phyloP scores from a whole-genome alignment of 2,888 invertebrate species.

The Ectemnius continuus region DNA sequence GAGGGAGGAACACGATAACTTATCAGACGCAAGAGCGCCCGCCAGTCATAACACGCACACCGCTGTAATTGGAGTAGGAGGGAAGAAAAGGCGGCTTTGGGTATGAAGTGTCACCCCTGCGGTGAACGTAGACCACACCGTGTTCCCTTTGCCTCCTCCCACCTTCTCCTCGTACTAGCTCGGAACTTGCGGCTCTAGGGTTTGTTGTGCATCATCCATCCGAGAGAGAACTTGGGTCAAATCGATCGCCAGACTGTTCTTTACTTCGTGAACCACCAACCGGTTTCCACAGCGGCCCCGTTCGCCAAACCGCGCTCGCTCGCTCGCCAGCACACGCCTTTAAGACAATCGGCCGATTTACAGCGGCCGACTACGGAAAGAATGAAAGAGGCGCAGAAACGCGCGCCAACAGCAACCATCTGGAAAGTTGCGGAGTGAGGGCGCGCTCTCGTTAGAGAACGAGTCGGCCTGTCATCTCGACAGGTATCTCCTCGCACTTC shows the following conservation, averaged over 20 bases:
- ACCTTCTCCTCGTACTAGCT: not conserved
- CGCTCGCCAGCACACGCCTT: not conserved
- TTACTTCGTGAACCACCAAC: conserved; percentile 39
- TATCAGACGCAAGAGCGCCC: too few species aligned
- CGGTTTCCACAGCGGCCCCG: conserved; percentile 49
- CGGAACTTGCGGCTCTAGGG: not conserved
- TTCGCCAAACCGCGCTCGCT: conserved; percentile 28
- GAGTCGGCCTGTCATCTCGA: too few species aligned
- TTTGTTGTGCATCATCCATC: conserved; percentile 36
- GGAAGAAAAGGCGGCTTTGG: not conserved
- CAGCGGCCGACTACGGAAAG: conserved; percentile 31
- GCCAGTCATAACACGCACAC: too few species aligned
- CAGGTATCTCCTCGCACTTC: too few species aligned
- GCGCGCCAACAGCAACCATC: too few species aligned
- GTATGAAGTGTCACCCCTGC: not conserved
- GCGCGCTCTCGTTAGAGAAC: too few species aligned
- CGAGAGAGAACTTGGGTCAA: conserved; percentile 49
- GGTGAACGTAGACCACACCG: not conserved
- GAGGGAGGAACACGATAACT: too few species aligned
- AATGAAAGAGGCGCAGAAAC: conserved; percentile 12
- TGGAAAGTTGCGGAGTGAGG: too few species aligned
- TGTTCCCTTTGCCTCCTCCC: not conserved
- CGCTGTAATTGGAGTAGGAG: not conserved
- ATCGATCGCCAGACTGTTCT: conserved; percentile 54
- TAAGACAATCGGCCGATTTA: conserved; percentile 46